Evolutionary conservation across 2,797 vertebrate genomes (phyloP), one percentile per base, ranked within the genome.

Genomic region (Sebastes hopkinsi): DNA sequence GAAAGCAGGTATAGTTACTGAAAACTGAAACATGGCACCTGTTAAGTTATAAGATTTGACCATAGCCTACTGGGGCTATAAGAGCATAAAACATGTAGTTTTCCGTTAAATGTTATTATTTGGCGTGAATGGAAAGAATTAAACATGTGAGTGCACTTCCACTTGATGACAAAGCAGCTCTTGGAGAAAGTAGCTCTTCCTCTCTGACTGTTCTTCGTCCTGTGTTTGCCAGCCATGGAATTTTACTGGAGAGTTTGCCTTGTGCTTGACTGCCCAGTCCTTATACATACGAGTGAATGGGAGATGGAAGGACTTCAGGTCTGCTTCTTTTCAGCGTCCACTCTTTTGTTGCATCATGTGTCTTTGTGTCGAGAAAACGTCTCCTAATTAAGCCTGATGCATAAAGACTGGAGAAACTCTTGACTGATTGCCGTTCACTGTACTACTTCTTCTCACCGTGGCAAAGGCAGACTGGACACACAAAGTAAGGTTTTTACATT

Each of bases 321-420:
- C 91, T 88, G 76, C 88, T 64, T 88, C 91, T 88, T 92, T 94
- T 94, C 93, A 94, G 46, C 80, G 8, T 86, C 88, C 86, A 88
- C 62, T 88, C 92, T 94, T 93, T 94, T 95, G 93, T 95, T 88
- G 87, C 88, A 89, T 94, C 90, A 91, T 91, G 90, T 89, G 83
- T 88, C 82, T 90, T 90, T 94, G 90, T 93, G 90, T 70, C 87
- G 85, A 91, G 71, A 79, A 82, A 86, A 92, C 80, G 87, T 93
- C 87, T 92, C 87, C 94, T 94, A 93, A 95, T 96, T 95, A 96
- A 94, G 88, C 80, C 88, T 56, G 59, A 92, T 90, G 90, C 78
- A 90, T 92, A 92, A 91, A 94, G 89, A 90, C 87, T 88, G 77
- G 83, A 90, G 87, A 84, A 93, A 87, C 92, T 88, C 94, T 96